Evolutionary conservation across 1,140 invertebrate species (phyloP), one percentile per base, ranked within the genome.

Genomic region (Pseudachorutes palmiensis): DNA sequence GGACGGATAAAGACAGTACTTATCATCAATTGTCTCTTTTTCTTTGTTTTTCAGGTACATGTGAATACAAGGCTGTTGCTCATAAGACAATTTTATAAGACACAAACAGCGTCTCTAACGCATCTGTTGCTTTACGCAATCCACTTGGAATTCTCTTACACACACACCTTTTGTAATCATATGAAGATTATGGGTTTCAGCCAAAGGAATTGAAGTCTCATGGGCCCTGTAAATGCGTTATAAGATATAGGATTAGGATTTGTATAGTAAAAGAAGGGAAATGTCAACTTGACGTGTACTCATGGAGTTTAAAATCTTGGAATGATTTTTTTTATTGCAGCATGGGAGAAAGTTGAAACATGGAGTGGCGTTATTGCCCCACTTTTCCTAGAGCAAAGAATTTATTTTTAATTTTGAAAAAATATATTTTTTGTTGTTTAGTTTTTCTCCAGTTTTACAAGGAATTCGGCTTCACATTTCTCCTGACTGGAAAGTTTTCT

Each of bases 1-100:
- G 14, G 51, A 19, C 3, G 14, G 51, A 55, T 55, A 55, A 55
- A 55, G 51, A 55, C 51, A 55, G 51, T 55, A 55, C 51, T 55
- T 55, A 55, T 55, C 51, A 45, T 45, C 36, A 22, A 55, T 55
- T 55, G 51, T 55, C 51, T 55, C 51, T 41, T 22, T 55, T 26
- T 55, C 51, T 55, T 55, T 55, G 51, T 55, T 55, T 55, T 55
- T 55, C n/a, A n/a, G n/a, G n/a, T n/a, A n/a, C 51, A 16, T 22
- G 9, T 24, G 24, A 45, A 45, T 12, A 45, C 9, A 12, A 12
- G 9, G 9, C 36, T 12, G 9, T 45, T 45, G 36, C 36, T 9
- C 36, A 19, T 9, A 9, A 19, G 36, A 45, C 9, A 45, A 45
- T 12, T 12, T 12, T 45, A 19, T 9, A 45, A 45, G 19, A 45